These are phyloP conservation scores for Neotragus moschatus DNA, from an alignment of 2,113 vertebrate species.

Conservation along the genomic window DNA sequence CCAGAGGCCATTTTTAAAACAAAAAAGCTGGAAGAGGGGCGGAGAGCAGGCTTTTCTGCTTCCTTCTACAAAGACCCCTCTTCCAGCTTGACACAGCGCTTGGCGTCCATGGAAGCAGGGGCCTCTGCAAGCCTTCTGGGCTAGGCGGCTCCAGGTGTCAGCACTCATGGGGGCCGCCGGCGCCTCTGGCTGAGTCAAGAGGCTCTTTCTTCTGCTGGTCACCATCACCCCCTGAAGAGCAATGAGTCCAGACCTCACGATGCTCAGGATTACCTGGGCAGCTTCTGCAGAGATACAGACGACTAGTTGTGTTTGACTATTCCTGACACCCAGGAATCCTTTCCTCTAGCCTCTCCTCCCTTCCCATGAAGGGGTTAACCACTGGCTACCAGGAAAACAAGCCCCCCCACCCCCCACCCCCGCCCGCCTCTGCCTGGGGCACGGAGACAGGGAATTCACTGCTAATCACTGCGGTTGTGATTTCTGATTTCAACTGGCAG, in stretches of 20 bases:
- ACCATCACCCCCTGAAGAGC: background rate
- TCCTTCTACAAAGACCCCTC: slow-evolving; percentile 64
- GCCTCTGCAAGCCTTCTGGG: slow-evolving; percentile 26
- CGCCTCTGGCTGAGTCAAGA: background rate
- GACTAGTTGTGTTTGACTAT: background rate
- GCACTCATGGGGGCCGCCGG: background rate
- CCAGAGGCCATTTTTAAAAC: slow-evolving; percentile 77
- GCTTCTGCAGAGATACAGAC: background rate
- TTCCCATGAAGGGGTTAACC: slow-evolving; percentile 75
- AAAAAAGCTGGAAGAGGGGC: background rate
- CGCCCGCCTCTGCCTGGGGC: slow-evolving; percentile 72
- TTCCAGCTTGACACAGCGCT: slow-evolving; percentile 37
- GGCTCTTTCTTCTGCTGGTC: background rate
- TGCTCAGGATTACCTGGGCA: background rate
- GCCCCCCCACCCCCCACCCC: too few relatives aligned
- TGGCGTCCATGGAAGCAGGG: background rate
- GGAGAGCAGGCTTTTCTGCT: slow-evolving; percentile 51
- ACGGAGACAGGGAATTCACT: slow-evolving; percentile 83
- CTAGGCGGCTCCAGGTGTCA: background rate
- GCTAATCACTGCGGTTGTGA: slow-evolving; percentile 87
- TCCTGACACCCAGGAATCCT: background rate
- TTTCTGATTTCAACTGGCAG: slow-evolving; percentile 88
- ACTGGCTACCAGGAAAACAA: background rate
- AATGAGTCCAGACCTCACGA: background rate
- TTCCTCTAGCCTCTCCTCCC: background rate